These are phyloP conservation scores for Philopotamus ludificatus DNA, from an alignment of 1,140 invertebrate species.

Conservation along the genomic window DNA sequence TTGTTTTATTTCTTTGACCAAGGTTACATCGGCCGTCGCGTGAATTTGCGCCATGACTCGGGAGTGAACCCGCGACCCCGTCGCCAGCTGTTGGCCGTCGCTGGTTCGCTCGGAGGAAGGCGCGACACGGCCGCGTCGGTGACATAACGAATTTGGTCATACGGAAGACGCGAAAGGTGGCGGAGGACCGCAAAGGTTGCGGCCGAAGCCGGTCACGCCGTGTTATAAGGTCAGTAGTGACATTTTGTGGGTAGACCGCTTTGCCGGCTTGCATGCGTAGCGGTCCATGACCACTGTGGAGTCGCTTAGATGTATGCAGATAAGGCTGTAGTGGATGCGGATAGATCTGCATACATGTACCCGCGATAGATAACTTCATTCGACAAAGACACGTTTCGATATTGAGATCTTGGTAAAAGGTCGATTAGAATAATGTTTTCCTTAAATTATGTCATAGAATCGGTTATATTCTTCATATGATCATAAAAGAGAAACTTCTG, in stretches of 20 bases:
- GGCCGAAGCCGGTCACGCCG: slow-evolving; percentile 4
- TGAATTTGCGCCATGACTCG: background rate
- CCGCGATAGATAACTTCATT: too few species aligned
- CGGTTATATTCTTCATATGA: too few species aligned
- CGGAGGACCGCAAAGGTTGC: slow-evolving; percentile 2
- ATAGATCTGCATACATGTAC: too few species aligned
- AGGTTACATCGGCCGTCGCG: too few species aligned
- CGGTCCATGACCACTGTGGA: slow-evolving; percentile 10
- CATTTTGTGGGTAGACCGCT: slow-evolving; percentile 24
- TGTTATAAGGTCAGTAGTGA: slow-evolving; percentile 27
- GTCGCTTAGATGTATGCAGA: too few species aligned
- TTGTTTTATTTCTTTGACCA: too few species aligned
- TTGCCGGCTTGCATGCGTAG: slow-evolving; percentile 27
- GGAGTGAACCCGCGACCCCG: background rate
- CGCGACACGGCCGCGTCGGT: background rate
- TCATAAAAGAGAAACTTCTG: too few species aligned
- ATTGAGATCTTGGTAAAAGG: too few species aligned
- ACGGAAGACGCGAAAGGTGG: background rate
- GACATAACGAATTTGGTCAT: background rate
- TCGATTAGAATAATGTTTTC: too few species aligned
- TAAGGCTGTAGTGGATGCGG: too few species aligned
- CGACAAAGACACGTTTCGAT: too few species aligned
- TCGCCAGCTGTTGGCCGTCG: background rate
- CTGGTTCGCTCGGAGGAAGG: background rate
- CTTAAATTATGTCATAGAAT: too few species aligned